phyloP scores from a whole-genome alignment of 2,888 invertebrate genomes.

The Chalcosyrphus nemorum region DNA sequence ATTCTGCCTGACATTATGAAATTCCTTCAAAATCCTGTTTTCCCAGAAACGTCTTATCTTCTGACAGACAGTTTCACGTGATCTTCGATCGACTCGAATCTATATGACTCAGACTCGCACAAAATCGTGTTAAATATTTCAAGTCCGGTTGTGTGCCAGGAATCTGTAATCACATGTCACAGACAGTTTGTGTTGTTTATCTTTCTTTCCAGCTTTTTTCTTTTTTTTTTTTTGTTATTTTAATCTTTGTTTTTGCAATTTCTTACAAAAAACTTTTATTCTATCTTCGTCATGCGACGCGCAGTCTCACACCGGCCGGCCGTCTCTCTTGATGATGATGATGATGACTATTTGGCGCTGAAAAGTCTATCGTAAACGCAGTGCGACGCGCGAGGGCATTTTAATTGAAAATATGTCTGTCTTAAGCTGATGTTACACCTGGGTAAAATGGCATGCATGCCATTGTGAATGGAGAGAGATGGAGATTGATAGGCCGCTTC shows the following conservation, averaged over 20 bases:
- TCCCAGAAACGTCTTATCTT: slow-evolving; percentile 51
- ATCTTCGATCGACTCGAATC: slow-evolving; percentile 41
- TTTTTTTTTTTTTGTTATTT: background rate
- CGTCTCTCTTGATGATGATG: slow-evolving; percentile 5
- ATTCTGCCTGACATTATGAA: background rate
- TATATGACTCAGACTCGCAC: slow-evolving; percentile 50
- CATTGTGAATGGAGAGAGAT: slow-evolving; percentile 55
- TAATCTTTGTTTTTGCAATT: slow-evolving; percentile 8
- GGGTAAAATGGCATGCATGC: slow-evolving; percentile 33
- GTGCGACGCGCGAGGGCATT: background rate
- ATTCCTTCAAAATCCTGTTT: slow-evolving; percentile 29
- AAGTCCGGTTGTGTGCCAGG: slow-evolving; percentile 71
- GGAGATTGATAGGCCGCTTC: slow-evolving; percentile 60
- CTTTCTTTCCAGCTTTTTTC: background rate
- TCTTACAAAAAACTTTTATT: slow-evolving; percentile 16
- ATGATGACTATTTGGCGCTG: slow-evolving; percentile 64
- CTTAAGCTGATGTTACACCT: slow-evolving; percentile 42
- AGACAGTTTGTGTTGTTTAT: slow-evolving; percentile 15
- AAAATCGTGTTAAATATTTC: slow-evolving; percentile 65
- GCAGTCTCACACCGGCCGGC: slow-evolving; percentile 42
- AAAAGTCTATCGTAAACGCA: slow-evolving; percentile 65
- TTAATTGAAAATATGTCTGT: slow-evolving; percentile 53
- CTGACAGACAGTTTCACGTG: slow-evolving; percentile 59
- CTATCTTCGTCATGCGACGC: slow-evolving; percentile 37
- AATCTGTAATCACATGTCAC: slow-evolving; percentile 56